Percentiles rank a stretch among this genome's conserved stretches.
phyloP scores from a whole-genome alignment of 2,113 vertebrate genomes.

The Illadopsis cleaveri region DNA sequence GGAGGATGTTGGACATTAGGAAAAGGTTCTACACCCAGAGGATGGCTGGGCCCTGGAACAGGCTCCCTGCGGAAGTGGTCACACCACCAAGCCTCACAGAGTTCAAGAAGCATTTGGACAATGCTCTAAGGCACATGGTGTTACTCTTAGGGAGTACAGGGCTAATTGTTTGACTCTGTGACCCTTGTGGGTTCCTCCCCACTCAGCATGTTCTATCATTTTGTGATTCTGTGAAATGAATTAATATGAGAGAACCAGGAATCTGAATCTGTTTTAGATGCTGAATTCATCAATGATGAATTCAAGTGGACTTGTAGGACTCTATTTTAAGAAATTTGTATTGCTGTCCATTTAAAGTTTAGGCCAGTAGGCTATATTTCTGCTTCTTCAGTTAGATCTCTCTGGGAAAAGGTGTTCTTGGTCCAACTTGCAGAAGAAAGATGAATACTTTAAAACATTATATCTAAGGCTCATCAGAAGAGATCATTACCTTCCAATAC shows the following conservation, averaged over 20 bases:
- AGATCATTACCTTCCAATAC: neutral
- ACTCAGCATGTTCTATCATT: neutral
- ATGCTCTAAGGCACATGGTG: neutral
- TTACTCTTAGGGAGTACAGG: neutral
- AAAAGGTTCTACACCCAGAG: neutral
- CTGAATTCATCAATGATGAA: neutral
- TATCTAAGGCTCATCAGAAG: neutral
- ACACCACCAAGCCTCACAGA: neutral
- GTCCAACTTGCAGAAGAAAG: neutral
- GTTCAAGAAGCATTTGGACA: rapidly evolving
- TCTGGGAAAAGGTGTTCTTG: neutral
- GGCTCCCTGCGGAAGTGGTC: neutral
- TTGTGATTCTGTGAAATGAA: neutral
- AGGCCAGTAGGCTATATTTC: neutral
- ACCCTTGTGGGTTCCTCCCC: neutral
- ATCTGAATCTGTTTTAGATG: neutral
- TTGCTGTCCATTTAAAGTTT: neutral
- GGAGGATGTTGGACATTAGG: neutral
- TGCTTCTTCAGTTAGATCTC: neutral
- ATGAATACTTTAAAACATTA: neutral
- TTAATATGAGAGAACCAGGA: neutral
- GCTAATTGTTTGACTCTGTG: neutral
- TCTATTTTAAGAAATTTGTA: neutral
- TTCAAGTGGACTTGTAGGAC: neutral
- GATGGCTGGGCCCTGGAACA: neutral